A percentile compares a stretch with the other conserved stretches of the same genome.
These are phyloP conservation scores for Conus ventricosus DNA, from an alignment of 1,140 invertebrate species.

Conservation along the genomic window DNA sequence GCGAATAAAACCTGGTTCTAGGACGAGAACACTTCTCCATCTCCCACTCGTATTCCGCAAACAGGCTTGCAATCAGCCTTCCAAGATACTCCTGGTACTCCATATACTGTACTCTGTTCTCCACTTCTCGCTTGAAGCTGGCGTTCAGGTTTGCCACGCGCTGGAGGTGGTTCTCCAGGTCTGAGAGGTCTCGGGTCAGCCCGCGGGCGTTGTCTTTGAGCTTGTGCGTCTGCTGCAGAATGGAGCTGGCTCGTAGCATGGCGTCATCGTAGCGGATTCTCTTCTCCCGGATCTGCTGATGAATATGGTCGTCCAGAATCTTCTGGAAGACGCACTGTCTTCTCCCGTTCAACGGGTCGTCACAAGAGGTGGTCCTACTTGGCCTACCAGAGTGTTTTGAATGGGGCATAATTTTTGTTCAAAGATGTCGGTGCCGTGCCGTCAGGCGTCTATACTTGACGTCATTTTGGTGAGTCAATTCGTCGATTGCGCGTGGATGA, in stretches of 20 bases:
- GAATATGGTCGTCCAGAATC: constrained; percentile 8
- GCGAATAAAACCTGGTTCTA: neutral
- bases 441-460: neutral
- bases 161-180: constrained; percentile 17
- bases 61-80: constrained; percentile 10
- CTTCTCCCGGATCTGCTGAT: neutral
- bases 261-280: constrained; percentile 7
- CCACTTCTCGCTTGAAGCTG: neutral
- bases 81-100: constrained; percentile 15
- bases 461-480: neutral
- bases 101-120: neutral
- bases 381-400: neutral
- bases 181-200: neutral
- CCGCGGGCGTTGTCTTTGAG: neutral
- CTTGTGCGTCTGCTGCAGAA: constrained; percentile 11
- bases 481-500: neutral
- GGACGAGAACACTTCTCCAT: neutral
- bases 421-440: neutral
- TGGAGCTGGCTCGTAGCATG: neutral
- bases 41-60: constrained; percentile 4
- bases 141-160: neutral
- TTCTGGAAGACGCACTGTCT: constrained; percentile 3
- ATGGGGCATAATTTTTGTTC: neutral
- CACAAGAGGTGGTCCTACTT: neutral
- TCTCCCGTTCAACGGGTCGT: neutral